phyloP scores from a whole-genome alignment of 2,113 vertebrate species.

The Ammodytes marinus region DNA sequence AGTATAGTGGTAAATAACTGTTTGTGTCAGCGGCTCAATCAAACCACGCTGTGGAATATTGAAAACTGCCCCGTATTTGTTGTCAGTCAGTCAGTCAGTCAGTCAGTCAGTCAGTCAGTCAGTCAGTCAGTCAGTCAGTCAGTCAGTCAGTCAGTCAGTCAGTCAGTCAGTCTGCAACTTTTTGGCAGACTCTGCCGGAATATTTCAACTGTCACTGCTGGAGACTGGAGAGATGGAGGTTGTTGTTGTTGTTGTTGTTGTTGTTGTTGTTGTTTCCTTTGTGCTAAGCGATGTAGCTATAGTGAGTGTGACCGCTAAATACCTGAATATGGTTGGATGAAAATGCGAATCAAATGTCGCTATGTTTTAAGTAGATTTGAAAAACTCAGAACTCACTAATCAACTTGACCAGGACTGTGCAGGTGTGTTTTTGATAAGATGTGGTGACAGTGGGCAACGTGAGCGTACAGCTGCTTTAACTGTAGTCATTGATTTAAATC shows the following conservation, averaged over 20 bases:
- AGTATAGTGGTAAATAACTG: conserved; percentile 71
- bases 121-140: conserved; percentile 1
- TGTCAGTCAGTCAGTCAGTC: conserved; percentile 19
- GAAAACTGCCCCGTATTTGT: conserved; percentile 49
- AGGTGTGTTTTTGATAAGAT: neutral
- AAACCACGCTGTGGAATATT: conserved; percentile 46
- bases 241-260: neutral
- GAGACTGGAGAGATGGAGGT: neutral
- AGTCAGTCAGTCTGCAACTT: conserved; percentile 26
- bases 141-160: neutral
- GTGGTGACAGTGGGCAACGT: neutral
- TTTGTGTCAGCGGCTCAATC: conserved; percentile 74
- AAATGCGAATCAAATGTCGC: neutral
- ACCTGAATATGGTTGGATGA: neutral
- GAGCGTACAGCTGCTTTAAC: neutral
- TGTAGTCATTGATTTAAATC: neutral
- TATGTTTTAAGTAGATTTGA: too few species aligned
- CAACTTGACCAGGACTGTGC: neutral
- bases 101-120: neutral
- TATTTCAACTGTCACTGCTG: conserved; percentile 36
- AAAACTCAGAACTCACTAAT: neutral
- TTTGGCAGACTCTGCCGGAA: conserved; percentile 31
- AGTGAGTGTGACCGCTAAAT: neutral
- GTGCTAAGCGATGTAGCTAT: neutral
- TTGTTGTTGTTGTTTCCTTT: neutral